Conservation (phyloP, 1,140 invertebrate species). For the Caenorhabditis remanei region DNA sequence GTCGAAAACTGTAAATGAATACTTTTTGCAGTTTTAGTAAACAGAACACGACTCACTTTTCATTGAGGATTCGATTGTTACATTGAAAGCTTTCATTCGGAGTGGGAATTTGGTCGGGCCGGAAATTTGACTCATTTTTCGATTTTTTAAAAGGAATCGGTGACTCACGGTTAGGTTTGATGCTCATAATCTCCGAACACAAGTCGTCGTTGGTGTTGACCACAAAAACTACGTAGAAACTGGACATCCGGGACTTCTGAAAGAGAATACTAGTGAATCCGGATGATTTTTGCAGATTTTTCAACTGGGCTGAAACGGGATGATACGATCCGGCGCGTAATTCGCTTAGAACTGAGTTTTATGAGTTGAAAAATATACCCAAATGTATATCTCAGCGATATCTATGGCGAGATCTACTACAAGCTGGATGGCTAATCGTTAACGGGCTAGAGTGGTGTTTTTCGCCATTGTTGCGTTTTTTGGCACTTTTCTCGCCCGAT, state of each 20-base stretch:
- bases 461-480: too few species aligned
- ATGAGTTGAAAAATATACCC: too few species aligned
- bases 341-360: too few species aligned
- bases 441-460: too few species aligned
- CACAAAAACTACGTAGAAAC: slow-evolving; percentile 39
- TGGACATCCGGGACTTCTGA: slow-evolving; percentile 19
- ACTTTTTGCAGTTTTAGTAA: not conserved
- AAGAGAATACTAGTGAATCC: too few species aligned
- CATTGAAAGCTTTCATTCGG: slow-evolving; percentile 29
- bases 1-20: slow-evolving; percentile 4
- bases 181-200: slow-evolving; percentile 12
- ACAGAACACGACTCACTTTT: not conserved
- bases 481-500: too few species aligned
- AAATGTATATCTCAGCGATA: too few species aligned
- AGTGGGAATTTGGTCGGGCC: slow-evolving; percentile 31
- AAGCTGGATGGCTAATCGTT: too few species aligned
- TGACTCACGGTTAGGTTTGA: slow-evolving; percentile 22
- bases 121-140: not conserved
- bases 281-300: too few species aligned
- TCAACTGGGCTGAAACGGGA: too few species aligned
- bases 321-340: too few species aligned
- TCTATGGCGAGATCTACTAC: too few species aligned
- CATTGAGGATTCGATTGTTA: slow-evolving; percentile 30
- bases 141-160: not conserved
- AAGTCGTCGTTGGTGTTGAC: slow-evolving; percentile 46